Base-by-base conservation (phyloP, 2,113 vertebrate genomes). In the Arenaria interpres region DNA sequence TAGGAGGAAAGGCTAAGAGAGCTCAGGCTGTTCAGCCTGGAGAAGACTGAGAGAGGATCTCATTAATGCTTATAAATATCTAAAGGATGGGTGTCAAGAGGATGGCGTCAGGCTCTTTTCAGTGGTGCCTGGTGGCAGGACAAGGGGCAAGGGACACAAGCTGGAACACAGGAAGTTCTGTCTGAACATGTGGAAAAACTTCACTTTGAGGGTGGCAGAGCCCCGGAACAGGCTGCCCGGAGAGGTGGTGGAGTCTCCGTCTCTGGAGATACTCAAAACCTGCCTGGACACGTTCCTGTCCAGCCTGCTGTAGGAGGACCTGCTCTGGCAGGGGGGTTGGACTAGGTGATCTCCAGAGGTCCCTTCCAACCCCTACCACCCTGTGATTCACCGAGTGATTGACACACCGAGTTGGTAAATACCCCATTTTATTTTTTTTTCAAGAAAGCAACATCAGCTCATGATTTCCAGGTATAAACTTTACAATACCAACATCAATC, bases 401-500 rank as follows among this genome's bases (percentile, higher is more conserved):
- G 88, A 86, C 62, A 53, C 37, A 23, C 76, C 4, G 30, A 80
- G 30, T 75, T 88, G 85, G 97, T 97, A 97, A 98, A 96, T 96
- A 98, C 41, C 71, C 62, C 51, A 6, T 98, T 98, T 98, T 97
- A 97, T 97, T 96, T 94, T 97, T 97, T 96, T 94, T 94, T 90
- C 95, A 81, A 97, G 97, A 98, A 98, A 97, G 97, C 88, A 94
- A 92, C 89, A 96, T 97, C 94, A 97, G 96, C 93, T 98, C 88
- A 54, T 97, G 98, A 98, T 98, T 97, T 95, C 89, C 84, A 95
- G 95, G 88, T 97, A 96, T 73, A 92, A 95, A 97, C 97, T 97
- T 97, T 87, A 97, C 83, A 97, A 74, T 76, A 95, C 81, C 93
- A 89, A 94, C 88, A 85, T 85, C 93, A 96, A 74, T 90, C 79